Evolutionary conservation across 1,140 invertebrate species (phyloP).

Genomic region (Drosophila watanabei): DNA sequence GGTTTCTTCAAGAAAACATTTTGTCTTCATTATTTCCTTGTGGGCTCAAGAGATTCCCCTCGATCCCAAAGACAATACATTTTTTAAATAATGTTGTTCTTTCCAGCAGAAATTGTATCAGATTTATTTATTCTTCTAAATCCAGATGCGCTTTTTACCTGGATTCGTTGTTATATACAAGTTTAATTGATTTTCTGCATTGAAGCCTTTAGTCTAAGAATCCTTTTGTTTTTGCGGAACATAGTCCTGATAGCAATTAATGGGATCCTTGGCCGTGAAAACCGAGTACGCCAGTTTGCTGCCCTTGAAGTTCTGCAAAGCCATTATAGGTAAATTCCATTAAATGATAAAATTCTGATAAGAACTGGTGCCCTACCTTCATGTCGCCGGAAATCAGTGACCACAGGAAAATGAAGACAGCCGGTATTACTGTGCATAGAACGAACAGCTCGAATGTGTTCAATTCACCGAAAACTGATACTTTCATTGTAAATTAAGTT

Average conservation of each 20-base stretch:
- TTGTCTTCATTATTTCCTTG: not conserved
- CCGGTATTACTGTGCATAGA: conserved; percentile 58
- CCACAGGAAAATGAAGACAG: conserved; percentile 72
- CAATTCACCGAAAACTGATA: conserved; percentile 64
- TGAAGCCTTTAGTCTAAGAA: conserved; percentile 8
- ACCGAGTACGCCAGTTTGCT: conserved; percentile 60
- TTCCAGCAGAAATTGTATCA: not conserved
- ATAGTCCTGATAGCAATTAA: conserved; percentile 80
- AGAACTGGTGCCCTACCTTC: conserved; percentile 39
- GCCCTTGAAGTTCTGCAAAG: conserved; percentile 63
- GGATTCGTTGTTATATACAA: not conserved
- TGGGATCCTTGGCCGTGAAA: conserved; percentile 68
- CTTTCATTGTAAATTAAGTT: conserved; percentile 56
- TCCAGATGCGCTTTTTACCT: not conserved
- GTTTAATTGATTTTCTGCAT: not conserved
- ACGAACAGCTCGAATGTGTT: conserved; percentile 64
- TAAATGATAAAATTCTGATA: conserved; percentile 1
- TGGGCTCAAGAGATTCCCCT: too few species aligned
- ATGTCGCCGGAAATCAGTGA: conserved; percentile 72
- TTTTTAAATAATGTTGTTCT: not conserved
- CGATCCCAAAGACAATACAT: too few species aligned
- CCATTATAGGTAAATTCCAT: conserved; percentile 4
- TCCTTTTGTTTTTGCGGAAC: conserved; percentile 41
- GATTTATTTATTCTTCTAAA: not conserved
- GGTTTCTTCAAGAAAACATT: not conserved